These are phyloP conservation scores for Epinephelus fuscoguttatus DNA, from an alignment of 2,113 vertebrate species.

Conservation along the genomic window DNA sequence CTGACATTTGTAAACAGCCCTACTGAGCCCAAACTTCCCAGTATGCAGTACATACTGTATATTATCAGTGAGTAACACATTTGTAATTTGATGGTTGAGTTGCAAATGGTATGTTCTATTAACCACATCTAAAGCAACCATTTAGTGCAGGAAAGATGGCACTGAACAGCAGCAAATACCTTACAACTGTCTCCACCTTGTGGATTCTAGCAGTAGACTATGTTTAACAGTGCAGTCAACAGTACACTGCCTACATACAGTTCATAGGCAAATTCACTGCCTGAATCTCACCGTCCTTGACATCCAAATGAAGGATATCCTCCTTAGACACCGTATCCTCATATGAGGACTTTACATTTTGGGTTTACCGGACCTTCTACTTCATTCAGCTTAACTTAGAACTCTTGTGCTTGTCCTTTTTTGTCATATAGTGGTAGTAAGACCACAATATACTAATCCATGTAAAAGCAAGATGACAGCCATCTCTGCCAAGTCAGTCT, in stretches of 20 bases:
- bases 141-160: neutral
- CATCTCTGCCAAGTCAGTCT: too few species aligned
- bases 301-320: too few species aligned
- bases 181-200: constrained; percentile 48
- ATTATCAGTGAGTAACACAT: neutral
- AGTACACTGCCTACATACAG: neutral
- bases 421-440: too few species aligned
- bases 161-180: neutral
- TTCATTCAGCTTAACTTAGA: too few species aligned
- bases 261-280: neutral
- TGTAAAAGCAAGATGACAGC: too few species aligned
- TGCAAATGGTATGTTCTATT: neutral
- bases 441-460: too few species aligned
- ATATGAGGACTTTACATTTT: too few species aligned
- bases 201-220: neutral
- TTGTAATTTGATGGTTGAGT: neutral
- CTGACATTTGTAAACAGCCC: neutral
- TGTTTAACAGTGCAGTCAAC: too few species aligned
- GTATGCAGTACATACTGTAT: neutral
- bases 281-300: neutral
- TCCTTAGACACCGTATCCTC: too few species aligned
- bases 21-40: too few species aligned
- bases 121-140: neutral
- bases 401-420: too few species aligned
- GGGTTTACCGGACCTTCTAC: too few species aligned